phyloP scores from a whole-genome alignment of 2,113 vertebrate species.

The Burhinus oedicnemus region DNA sequence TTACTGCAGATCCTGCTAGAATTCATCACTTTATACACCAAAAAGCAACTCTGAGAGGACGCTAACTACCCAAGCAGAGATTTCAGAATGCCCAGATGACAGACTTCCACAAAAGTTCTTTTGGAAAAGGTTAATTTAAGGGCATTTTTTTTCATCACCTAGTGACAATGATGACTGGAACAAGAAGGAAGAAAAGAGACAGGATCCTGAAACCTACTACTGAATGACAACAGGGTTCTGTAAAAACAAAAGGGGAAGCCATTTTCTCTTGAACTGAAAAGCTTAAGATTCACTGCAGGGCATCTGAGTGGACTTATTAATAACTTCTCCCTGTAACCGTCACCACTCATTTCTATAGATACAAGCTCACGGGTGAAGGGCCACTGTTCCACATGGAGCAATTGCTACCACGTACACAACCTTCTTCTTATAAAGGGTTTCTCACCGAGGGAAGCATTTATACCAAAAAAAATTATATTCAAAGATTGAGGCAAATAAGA shows the following conservation, averaged over 20 bases:
- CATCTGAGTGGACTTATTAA: background rate
- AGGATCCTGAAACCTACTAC: background rate
- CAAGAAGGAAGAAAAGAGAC: background rate
- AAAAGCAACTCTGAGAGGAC: background rate
- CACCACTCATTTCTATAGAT: background rate
- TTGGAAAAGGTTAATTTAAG: background rate
- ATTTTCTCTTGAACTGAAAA: background rate
- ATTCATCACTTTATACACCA: background rate
- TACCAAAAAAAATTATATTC: background rate
- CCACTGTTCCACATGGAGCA: background rate
- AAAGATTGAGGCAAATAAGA: background rate
- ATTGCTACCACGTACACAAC: background rate
- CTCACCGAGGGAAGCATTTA: background rate
- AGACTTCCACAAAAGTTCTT: background rate
- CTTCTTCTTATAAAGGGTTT: background rate
- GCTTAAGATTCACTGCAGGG: background rate
- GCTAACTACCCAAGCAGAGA: background rate
- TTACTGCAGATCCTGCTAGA: conserved; percentile 11
- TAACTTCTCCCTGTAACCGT: background rate
- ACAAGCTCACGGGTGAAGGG: background rate
- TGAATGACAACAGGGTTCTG: background rate
- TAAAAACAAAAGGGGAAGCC: background rate
- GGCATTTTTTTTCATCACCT: background rate
- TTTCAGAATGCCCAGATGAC: background rate
- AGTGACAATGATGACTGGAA: background rate